Evolutionary conservation across 2,797 vertebrate species (phyloP).

Genomic region (Lerista edwardsae): DNA sequence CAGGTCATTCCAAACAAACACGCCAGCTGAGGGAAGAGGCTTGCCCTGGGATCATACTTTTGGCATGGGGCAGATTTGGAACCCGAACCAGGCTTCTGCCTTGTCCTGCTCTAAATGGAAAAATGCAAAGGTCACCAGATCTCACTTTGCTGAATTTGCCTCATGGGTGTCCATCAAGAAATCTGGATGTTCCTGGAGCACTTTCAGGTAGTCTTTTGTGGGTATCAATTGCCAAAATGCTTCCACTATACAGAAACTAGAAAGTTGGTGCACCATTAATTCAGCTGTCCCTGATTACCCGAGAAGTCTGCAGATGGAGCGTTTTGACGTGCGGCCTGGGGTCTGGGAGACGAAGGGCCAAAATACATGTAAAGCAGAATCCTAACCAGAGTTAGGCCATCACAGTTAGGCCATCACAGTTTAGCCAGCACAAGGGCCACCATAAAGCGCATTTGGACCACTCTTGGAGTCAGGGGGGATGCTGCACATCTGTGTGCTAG

Average conservation of each 20-base stretch:
- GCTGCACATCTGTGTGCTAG: no score
- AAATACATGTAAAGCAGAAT: not conserved
- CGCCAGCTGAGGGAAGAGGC: fast-evolving
- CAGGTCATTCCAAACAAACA: not conserved
- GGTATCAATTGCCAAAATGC: not conserved
- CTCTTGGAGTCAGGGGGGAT: no score
- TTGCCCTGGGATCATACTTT: no score
- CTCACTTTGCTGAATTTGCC: not conserved
- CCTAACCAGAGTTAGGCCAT: no score
- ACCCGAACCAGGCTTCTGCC: not conserved
- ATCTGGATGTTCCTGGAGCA: not conserved
- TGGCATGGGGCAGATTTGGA: not conserved
- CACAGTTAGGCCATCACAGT: no score
- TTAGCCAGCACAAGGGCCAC: no score
- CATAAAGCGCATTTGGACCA: no score
- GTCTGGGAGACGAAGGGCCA: not conserved
- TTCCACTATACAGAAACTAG: not conserved
- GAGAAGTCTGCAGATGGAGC: not conserved
- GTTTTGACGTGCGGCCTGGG: not conserved
- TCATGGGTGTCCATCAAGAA: not conserved
- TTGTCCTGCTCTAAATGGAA: fast-evolving
- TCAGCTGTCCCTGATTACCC: not conserved
- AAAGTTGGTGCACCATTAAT: not conserved
- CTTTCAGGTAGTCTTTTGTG: not conserved
- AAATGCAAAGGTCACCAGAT: not conserved